Percentiles rank a stretch among this genome's conserved stretches.
phyloP scores from a whole-genome alignment of 2,113 vertebrate species.

The Heteronetta atricapilla region DNA sequence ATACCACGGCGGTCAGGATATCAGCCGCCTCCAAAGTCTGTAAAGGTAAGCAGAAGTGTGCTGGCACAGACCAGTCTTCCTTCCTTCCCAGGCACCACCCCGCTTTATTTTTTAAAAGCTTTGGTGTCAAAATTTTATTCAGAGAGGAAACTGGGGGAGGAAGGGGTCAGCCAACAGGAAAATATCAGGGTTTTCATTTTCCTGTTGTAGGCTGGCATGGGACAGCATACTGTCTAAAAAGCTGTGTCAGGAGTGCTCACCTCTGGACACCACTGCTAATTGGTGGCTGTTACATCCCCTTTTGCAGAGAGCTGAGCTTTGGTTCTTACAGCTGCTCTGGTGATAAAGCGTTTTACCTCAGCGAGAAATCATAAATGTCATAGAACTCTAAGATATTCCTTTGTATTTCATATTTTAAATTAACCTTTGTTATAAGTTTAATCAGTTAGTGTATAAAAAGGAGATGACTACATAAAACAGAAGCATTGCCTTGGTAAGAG shows the following conservation, averaged over 20 bases:
- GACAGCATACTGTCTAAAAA: neutral
- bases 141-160: constrained; percentile 27
- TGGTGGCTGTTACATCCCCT: neutral
- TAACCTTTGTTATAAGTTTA: neutral
- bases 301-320: neutral
- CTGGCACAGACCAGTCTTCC: neutral
- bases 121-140: neutral
- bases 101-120: neutral
- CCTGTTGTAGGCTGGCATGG: neutral
- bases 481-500: neutral
- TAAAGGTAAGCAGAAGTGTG: neutral
- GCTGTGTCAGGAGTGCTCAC: neutral
- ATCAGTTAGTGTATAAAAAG: neutral
- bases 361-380: neutral
- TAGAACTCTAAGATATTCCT: neutral
- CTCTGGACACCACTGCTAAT: neutral
- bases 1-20: fast-evolving
- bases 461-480: neutral
- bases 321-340: neutral
- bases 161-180: constrained; percentile 61
- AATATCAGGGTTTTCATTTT: neutral
- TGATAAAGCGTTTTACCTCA: neutral
- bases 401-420: neutral
- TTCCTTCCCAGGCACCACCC: neutral
- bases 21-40: neutral